Evolutionary conservation across 2,888 invertebrate genomes (phyloP), one percentile per base, ranked within the genome.

Genomic region (Morpho helenor): DNA sequence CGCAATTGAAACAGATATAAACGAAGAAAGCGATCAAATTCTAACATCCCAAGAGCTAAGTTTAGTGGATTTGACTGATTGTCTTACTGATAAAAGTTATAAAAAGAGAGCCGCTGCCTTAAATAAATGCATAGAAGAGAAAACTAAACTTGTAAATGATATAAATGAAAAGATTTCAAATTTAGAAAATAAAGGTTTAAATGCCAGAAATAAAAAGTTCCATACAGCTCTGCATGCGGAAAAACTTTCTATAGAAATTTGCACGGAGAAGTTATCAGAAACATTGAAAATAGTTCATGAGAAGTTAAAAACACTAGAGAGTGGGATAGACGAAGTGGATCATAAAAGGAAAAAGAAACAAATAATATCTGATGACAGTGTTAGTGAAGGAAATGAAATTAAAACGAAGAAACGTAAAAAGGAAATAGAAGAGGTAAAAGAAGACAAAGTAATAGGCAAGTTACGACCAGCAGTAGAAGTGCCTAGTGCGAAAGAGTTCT

Each of bases 401-500:
- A 49, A 61, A 61, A 49, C 57, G 49, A 52, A 60, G 43, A 50
- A 59, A 8, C 10, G 3, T 6, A 46, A 53, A 39, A 58, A 50
- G 31, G 40, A 65, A 56, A 52, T 57, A 57, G 62, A 60, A 39
- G 65, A 67, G 53, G 63, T 68, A 47, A 74, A 76, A 44, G 69
- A 69, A 54, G 60, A 64, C 46, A 52, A 65, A 60, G 69, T 79
- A 2, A 67, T 75, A 7, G 79, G 79, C 4, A 79, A 70, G 46
- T 64, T 80, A 5, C 75, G 78, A 64, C 80, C 87, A 0, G 83
- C 70, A 3, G 57, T 90, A 1, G 79, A 83, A 9, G 75, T 79
- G 47, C 87, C 90, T 0, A 87, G 87, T 67, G 83, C 74, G 7
- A 84, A 87, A 51, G 86, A 85, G 7, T 89, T 89, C 64, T 90